phyloP scores from a whole-genome alignment of 2,113 vertebrate species.

The Etheostoma cragini region DNA sequence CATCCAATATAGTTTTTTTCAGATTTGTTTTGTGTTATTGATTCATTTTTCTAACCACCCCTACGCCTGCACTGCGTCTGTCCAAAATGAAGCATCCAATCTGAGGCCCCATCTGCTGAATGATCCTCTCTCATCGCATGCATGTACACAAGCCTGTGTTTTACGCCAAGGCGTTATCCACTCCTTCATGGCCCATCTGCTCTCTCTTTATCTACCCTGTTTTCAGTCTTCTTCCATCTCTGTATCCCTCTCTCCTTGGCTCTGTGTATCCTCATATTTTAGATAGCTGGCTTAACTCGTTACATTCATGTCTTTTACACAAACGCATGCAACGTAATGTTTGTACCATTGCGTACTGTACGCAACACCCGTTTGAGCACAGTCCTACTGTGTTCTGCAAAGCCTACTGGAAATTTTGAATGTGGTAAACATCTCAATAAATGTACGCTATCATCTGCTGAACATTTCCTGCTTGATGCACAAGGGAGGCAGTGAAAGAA shows the following conservation, averaged over 20 bases:
- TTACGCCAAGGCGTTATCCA: conserved; percentile 77
- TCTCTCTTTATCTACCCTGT: conserved; percentile 71
- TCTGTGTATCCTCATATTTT: conserved; percentile 52
- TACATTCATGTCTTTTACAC: conserved; percentile 54
- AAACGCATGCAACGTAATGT: conserved; percentile 34
- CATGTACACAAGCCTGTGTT: conserved; percentile 74
- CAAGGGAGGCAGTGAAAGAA: conserved; percentile 23
- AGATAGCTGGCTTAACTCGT: conserved; percentile 64
- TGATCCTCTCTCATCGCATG: conserved; percentile 69
- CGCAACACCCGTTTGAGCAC: conserved; percentile 17
- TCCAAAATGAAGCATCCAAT: conserved; percentile 79
- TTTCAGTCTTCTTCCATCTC: conserved; percentile 73
- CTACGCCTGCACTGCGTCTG: conserved; percentile 67
- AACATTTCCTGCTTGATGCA: conserved; percentile 40
- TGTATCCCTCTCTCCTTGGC: conserved; percentile 60
- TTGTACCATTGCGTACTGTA: conserved; percentile 30
- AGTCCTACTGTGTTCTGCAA: conserved; percentile 43
- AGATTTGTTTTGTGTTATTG: conserved; percentile 79
- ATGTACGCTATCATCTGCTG: conserved; percentile 35
- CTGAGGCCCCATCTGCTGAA: conserved; percentile 80
- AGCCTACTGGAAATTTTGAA: conserved; percentile 37
- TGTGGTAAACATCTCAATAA: conserved; percentile 54
- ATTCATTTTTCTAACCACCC: conserved; percentile 71
- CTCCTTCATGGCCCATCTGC: conserved; percentile 82
- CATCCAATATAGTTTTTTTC: conserved; percentile 51